A percentile compares a stretch with the other conserved stretches of the same genome.
Evolutionary conservation across 2,888 invertebrate species (phyloP).

Genomic region (Pilophorus perplexus): DNA sequence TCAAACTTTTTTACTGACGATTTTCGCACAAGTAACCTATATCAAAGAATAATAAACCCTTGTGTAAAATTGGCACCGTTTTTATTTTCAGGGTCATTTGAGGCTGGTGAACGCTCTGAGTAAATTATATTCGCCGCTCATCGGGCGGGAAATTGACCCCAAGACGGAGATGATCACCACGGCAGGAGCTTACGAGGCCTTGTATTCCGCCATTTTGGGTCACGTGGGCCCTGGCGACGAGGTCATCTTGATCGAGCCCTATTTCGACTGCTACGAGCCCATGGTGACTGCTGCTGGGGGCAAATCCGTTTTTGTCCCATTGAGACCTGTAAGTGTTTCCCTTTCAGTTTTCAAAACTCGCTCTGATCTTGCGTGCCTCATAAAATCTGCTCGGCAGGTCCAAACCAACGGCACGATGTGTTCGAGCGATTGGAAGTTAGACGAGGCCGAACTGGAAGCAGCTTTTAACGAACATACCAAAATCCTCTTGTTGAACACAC

Average conservation of each 20-base stretch:
- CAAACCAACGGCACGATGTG: constrained; percentile 55
- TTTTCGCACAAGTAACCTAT: no score
- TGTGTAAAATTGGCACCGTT: no score
- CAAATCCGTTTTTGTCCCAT: constrained; percentile 77
- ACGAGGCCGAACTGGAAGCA: constrained; percentile 72
- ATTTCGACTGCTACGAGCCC: constrained; percentile 96
- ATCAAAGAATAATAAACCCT: no score
- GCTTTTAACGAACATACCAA: constrained; percentile 88
- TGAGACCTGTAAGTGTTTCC: constrained; percentile 67
- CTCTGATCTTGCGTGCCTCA: no score
- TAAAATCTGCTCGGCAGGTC: constrained; percentile 50
- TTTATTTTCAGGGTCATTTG: constrained; percentile 76
- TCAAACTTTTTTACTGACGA: no score
- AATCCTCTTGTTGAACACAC: constrained; percentile 93
- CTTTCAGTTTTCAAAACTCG: constrained; percentile 4
- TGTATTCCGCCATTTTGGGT: constrained; percentile 82
- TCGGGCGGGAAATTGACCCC: constrained; percentile 75
- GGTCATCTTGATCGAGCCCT: constrained; percentile 96
- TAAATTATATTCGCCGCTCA: constrained; percentile 77
- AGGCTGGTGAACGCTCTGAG: constrained; percentile 79
- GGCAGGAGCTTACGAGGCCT: constrained; percentile 90
- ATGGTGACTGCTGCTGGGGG: constrained; percentile 90
- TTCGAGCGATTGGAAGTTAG: constrained; percentile 87
- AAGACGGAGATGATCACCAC: constrained; percentile 84
- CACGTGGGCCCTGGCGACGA: constrained; percentile 84